Conservation (phyloP, 2,797 vertebrate genomes). For the Chaetodon trifasciatus region DNA sequence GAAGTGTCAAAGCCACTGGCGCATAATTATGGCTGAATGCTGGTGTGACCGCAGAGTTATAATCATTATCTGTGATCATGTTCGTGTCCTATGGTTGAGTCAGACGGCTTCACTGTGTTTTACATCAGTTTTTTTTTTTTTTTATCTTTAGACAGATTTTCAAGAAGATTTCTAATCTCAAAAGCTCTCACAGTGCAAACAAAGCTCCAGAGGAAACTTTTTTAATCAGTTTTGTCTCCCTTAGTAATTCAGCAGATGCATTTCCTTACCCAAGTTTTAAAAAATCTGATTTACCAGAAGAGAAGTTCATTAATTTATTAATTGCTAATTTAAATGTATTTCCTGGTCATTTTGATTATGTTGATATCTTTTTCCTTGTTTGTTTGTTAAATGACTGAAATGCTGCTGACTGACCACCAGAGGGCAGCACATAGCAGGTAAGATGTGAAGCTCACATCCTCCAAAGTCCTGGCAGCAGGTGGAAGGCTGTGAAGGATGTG, state of each 20-base stretch:
- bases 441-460: not conserved
- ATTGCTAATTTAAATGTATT: not conserved
- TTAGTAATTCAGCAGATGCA: not conserved
- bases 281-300: not conserved
- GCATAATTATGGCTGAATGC: slow-evolving; percentile 56
- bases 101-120: not conserved
- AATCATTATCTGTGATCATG: slow-evolving; percentile 51
- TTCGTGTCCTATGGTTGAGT: slow-evolving; percentile 5
- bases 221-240: not conserved
- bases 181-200: not conserved
- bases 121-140: not conserved
- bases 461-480: not conserved
- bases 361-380: not conserved
- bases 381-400: slow-evolving; percentile 9
- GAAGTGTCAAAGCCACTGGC: slow-evolving; percentile 80
- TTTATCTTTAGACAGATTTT: not conserved
- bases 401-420: slow-evolving; percentile 50
- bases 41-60: slow-evolving; percentile 61
- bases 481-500: not conserved
- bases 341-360: not conserved
- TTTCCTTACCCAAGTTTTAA: not conserved
- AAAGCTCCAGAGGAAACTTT: not conserved
- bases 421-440: slow-evolving; percentile 24
- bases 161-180: too few relatives aligned
- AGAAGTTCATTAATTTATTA: not conserved